A percentile compares a stretch with the other conserved stretches of the same genome.
Evolutionary conservation across 2,113 vertebrate genomes (phyloP).

Genomic region (Calidris pygmaea): DNA sequence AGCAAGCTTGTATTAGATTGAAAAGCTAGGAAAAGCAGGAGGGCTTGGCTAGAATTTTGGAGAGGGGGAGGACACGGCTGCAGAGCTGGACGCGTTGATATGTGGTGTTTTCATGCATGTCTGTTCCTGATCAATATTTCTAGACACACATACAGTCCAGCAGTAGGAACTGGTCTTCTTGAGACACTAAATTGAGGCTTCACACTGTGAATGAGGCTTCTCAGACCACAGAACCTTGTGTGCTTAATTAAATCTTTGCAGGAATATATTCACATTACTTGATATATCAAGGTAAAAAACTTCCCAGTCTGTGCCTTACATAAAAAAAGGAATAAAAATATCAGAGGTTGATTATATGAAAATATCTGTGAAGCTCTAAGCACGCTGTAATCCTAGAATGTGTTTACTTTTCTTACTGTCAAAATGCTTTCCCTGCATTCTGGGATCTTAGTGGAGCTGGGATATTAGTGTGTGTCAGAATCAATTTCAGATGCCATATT

Average conservation of each 20-base stretch:
- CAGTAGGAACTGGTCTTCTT: not conserved
- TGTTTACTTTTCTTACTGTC: not conserved
- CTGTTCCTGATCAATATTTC: not conserved
- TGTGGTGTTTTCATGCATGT: not conserved
- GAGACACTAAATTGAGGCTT: not conserved
- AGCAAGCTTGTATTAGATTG: not conserved
- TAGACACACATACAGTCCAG: rapidly evolving
- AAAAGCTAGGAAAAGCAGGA: not conserved
- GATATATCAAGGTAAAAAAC: not conserved
- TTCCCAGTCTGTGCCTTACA: not conserved
- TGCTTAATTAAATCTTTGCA: not conserved
- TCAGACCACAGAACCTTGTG: not conserved
- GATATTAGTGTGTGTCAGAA: not conserved
- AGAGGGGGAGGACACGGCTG: not conserved
- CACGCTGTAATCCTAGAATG: not conserved
- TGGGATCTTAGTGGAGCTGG: not conserved
- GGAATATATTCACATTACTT: not conserved
- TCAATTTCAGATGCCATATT: not conserved
- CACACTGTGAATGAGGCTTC: not conserved
- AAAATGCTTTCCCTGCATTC: not conserved
- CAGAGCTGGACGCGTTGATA: not conserved
- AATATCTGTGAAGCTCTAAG: not conserved
- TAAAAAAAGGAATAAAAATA: not conserved
- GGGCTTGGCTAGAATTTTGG: not conserved
- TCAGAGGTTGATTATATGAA: not conserved